Evolutionary conservation across 1,140 invertebrate genomes (phyloP), one percentile per base, ranked within the genome.

Genomic region (Hirudo medicinalis): DNA sequence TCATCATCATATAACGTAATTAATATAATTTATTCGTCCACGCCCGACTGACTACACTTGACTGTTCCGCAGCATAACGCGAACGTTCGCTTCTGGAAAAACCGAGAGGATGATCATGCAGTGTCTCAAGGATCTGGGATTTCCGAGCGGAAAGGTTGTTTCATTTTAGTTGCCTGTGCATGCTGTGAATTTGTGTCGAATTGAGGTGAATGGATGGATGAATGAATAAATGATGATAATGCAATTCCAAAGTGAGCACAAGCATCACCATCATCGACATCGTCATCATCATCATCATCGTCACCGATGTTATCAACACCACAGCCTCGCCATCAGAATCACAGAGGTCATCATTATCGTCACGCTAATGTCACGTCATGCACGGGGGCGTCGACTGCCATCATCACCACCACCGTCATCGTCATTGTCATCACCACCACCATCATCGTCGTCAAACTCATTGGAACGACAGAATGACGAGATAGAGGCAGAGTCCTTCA

Each of bases 91-190:
- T n/a, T 98, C 95, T n/a, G 93, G 94, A 32, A 85, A 85, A 77
- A 96, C 94, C 29, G 96, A 99, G 82, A 97, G 97, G 82, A 86
- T 97, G 79, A 92, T 97, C 27, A 97, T 97, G 84, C 94, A 98
- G 79, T 95, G 92, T 83, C 85, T 99, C 74, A 89, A 90, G 69
- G 95, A 98, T 77, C 85, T 97, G 60, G 91, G 89, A 54, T 85
- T 99, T 71, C 94, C 96, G 8, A 90, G 90, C 75, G 95, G 92
- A 76, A 99, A 99, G 85, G 91, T 81, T 80, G 75, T 74, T 29
- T 49, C 22, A 49, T 36, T 70, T 27, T 68, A 5, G 4, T 22
- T 22, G 15, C 4, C 20, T 60, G 27, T 60, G n/a, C n/a, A n/a
- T n/a, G n/a, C 8, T 60, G 55, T 60, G 4, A 60, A 15, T 60